These are phyloP conservation scores for Campylomormyrus numenius DNA, from an alignment of 2,113 vertebrate species.

Conservation along the genomic window DNA sequence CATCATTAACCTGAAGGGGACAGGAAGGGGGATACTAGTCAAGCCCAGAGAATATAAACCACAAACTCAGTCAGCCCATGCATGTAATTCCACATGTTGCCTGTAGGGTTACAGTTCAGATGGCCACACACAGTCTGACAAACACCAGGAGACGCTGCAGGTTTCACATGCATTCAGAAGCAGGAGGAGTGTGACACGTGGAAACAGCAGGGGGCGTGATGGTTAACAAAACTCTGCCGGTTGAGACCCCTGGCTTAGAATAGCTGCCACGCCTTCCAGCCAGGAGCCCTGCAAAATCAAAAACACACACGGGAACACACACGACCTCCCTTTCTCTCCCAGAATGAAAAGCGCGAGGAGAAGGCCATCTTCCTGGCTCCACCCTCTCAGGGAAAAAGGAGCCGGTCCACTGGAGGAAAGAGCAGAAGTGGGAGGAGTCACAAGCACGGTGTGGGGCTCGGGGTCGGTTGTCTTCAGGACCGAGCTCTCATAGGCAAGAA, in stretches of 20 bases:
- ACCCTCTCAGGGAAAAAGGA: slow-evolving; percentile 34
- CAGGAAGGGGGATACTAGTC: neutral
- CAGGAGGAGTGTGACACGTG: neutral
- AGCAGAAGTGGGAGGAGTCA: neutral
- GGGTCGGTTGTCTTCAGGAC: neutral
- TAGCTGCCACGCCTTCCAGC: neutral
- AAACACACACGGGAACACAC: neutral
- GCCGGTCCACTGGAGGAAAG: neutral
- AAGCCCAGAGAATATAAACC: neutral
- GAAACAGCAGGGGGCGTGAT: neutral
- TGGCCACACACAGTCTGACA: neutral
- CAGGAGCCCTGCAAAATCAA: neutral
- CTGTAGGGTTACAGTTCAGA: neutral
- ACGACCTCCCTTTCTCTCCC: slow-evolving; percentile 77
- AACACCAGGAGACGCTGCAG: neutral
- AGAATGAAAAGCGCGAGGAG: slow-evolving; percentile 74
- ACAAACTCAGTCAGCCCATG: neutral
- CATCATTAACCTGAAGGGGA: slow-evolving; percentile 39
- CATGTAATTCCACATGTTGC: neutral
- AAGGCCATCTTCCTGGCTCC: slow-evolving; percentile 62
- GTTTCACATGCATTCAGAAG: neutral
- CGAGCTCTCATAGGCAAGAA: neutral
- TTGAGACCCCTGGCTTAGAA: neutral
- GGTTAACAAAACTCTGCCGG: neutral
- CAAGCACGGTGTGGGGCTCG: neutral